Evolutionary conservation across 1,140 invertebrate genomes (phyloP).

Genomic region (Choristoneura fumiferana): DNA sequence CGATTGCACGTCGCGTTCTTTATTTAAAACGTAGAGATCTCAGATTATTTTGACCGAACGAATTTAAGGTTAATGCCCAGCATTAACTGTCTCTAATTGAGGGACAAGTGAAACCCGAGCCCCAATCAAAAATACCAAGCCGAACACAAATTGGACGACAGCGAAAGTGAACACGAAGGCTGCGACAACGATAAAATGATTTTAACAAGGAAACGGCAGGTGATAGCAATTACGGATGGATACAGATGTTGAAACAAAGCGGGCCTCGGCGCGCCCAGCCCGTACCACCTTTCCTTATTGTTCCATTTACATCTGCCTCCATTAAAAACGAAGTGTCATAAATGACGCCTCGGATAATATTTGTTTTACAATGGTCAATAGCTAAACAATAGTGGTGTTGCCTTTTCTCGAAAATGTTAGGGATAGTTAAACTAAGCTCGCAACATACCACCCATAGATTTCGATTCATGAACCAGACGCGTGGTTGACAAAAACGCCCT

Average conservation of each 20-base stretch:
- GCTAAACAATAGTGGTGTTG: conserved; percentile 37
- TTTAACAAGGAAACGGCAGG: conserved; percentile 50
- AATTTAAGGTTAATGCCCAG: conserved; percentile 11
- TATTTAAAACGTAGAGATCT: not conserved
- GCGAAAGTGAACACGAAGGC: not conserved
- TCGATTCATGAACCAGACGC: conserved; percentile 37
- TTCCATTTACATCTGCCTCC: conserved; percentile 42
- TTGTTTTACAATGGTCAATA: conserved; percentile 48
- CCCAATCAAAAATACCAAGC: conserved; percentile 13
- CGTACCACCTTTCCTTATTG: conserved; percentile 40
- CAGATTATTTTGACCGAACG: not conserved
- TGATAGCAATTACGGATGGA: conserved; percentile 50
- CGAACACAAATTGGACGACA: conserved; percentile 1
- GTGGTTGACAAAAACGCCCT: conserved; percentile 30
- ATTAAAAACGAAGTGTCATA: conserved; percentile 55
- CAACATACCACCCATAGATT: conserved; percentile 41
- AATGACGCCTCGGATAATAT: conserved; percentile 48
- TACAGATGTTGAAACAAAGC: conserved; percentile 51
- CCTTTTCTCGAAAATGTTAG: conserved; percentile 2
- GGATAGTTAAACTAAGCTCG: conserved; percentile 23
- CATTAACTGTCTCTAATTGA: conserved; percentile 6
- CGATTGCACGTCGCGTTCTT: not conserved
- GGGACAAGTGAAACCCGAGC: conserved; percentile 5
- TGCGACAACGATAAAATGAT: conserved; percentile 20
- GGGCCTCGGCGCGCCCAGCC: conserved; percentile 36